phyloP scores from a whole-genome alignment of 1,140 invertebrate species.

The Meteorus sp. region DNA sequence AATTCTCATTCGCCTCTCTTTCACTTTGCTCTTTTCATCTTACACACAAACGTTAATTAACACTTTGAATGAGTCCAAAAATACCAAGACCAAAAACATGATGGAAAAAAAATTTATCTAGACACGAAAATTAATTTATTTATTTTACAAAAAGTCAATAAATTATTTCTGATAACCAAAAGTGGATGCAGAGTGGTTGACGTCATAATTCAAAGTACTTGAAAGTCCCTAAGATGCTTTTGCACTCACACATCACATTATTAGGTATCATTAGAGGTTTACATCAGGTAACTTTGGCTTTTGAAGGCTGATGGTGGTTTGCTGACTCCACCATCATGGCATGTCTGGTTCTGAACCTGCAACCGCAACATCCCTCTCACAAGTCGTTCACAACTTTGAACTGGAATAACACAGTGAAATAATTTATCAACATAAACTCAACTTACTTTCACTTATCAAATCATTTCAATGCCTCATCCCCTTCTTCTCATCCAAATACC shows the following conservation, averaged over 20 bases:
- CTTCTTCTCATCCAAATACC: too few relatives aligned
- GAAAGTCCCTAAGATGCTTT: conserved; percentile 15
- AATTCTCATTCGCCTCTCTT: conserved; percentile 1
- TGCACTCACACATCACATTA: too few relatives aligned
- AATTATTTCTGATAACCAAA: too few relatives aligned
- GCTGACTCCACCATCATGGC: conserved; percentile 10
- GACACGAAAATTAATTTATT: neutral
- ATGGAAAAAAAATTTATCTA: too few relatives aligned
- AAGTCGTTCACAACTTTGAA: conserved; percentile 52
- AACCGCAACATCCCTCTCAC: conserved; percentile 49
- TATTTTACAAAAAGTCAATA: too few relatives aligned
- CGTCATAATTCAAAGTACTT: conserved; percentile 19
- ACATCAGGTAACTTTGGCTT: conserved; percentile 49
- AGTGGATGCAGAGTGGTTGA: conserved; percentile 18
- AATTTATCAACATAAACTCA: conserved; percentile 1
- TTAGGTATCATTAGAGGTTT: conserved; percentile 53
- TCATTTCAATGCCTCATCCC: too few relatives aligned
- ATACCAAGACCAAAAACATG: too few relatives aligned
- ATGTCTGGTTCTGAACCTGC: conserved; percentile 15
- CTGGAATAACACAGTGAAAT: conserved; percentile 29
- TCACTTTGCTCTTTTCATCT: neutral
- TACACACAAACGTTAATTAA: too few relatives aligned
- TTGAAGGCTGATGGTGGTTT: conserved; percentile 16
- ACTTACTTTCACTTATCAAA: conserved; percentile 30
- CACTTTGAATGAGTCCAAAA: too few relatives aligned